Evolutionary conservation across 2,888 invertebrate species (phyloP), one percentile per base, ranked within the genome.

Genomic region (Nomada lathburiana): DNA sequence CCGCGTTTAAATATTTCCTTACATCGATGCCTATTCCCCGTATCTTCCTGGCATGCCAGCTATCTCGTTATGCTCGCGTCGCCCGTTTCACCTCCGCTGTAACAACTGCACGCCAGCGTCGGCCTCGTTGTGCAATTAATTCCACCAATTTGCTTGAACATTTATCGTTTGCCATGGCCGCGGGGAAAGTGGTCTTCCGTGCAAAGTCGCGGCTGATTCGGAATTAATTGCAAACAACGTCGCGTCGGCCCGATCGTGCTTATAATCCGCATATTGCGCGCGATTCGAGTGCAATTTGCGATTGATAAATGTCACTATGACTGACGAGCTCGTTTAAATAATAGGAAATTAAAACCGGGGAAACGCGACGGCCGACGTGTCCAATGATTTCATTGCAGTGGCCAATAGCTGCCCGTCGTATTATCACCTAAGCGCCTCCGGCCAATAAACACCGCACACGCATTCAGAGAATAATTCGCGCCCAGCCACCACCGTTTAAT

Each of bases 1-100:
- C 72, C 72, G 73, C 80, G 85, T 83, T 85, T 78, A 86, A 85
- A 85, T 83, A 84, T 79, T 80, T 76, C 77, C 79, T 84, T 85
- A 82, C 74, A 84, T 84, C 85, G 85, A 82, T 72, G 77, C 65
- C 71, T 70, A 60, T 73, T 76, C 68, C 23, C 23, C 69, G 57
- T 64, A 64, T 57, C 69, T 36, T 59, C 50, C 57, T 11, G 20
- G 52, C 18, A 44, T 36, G 71, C 29, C 23, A 42, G 70, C 44
- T 29, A 36, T 13, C 70, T 69, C 65, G 82, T 77, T 78, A 68
- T 59, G 42, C 55, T 50, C 47, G 53, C 60, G 26, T 13, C 53
- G 16, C 50, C 55, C 59, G 60, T 57, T 42, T 69, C n/a, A 26
- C 26, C 50, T 47, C 29, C 9, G 18, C 44, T 18, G 55, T 23